These are phyloP conservation scores for Eurosta solidaginis DNA, from an alignment of 1,140 invertebrate genomes.

Conservation along the genomic window DNA sequence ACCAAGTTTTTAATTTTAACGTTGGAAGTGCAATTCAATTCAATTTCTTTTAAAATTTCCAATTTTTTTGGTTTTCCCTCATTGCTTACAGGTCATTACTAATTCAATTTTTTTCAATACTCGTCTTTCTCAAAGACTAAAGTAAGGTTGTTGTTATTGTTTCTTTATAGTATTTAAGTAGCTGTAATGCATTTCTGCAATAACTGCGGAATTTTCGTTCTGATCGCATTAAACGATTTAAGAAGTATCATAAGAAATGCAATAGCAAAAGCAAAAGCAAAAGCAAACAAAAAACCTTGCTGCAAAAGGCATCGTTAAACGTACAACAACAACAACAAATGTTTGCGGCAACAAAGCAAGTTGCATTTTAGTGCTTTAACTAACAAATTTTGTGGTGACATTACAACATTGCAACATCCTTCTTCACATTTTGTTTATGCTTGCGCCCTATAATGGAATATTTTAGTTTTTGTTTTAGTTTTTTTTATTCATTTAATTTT, in stretches of 20 bases:
- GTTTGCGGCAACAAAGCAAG: too few relatives aligned
- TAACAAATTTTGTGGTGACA: neutral
- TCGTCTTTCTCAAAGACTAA: neutral
- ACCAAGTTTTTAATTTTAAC: neutral
- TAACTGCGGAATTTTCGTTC: neutral
- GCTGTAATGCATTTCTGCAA: neutral
- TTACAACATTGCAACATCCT: neutral
- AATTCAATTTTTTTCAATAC: neutral
- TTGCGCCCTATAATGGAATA: neutral
- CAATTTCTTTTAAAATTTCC: neutral
- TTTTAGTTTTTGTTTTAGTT: neutral
- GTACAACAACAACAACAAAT: too few relatives aligned
- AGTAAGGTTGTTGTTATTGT: neutral
- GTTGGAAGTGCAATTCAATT: neutral
- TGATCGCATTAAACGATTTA: neutral
- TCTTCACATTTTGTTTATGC: neutral
- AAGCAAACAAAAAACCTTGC: too few relatives aligned
- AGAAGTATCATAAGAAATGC: neutral
- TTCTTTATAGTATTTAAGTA: neutral
- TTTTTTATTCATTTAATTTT: neutral
- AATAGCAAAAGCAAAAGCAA: neutral
- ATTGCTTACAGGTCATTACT: neutral
- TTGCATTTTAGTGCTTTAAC: neutral
- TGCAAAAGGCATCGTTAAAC: too few relatives aligned
- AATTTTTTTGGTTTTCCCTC: neutral